Evolutionary conservation across 1,140 invertebrate species (phyloP).

Genomic region (Cyphomyrmex costatus): DNA sequence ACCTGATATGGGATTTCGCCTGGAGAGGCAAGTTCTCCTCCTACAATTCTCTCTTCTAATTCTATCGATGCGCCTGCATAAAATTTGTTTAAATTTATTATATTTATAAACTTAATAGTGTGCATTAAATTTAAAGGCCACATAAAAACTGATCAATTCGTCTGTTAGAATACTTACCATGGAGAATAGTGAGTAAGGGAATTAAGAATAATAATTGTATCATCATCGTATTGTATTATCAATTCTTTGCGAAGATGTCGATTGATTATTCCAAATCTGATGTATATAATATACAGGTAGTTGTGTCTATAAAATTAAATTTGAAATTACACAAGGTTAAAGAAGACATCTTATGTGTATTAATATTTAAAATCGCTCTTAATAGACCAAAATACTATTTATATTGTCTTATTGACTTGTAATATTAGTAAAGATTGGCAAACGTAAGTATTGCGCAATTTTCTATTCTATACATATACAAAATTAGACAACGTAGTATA

Average conservation of each 20-base stretch:
- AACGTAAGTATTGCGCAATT: neutral
- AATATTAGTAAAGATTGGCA: neutral
- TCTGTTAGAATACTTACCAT: conserved; percentile 56
- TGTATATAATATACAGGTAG: neutral
- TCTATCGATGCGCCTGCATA: neutral
- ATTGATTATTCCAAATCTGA: neutral
- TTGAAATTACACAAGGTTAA: conserved; percentile 39
- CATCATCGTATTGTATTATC: neutral
- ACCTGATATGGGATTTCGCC: conserved; percentile 80
- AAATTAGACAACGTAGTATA: neutral
- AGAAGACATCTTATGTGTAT: neutral
- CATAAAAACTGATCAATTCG: too few relatives aligned
- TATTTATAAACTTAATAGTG: too few relatives aligned
- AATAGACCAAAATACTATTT: neutral
- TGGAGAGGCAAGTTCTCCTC: conserved; percentile 65
- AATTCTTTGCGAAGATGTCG: neutral
- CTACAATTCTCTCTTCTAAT: conserved; percentile 59
- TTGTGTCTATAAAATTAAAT: neutral
- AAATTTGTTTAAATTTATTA: too few relatives aligned
- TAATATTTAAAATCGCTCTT: neutral
- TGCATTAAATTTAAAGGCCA: too few relatives aligned
- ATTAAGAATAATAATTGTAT: neutral
- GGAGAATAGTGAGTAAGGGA: neutral
- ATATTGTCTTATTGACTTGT: neutral
- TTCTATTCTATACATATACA: neutral